Conservation (phyloP, 1,140 invertebrate genomes). For the Pogonomyrmex californicus region DNA sequence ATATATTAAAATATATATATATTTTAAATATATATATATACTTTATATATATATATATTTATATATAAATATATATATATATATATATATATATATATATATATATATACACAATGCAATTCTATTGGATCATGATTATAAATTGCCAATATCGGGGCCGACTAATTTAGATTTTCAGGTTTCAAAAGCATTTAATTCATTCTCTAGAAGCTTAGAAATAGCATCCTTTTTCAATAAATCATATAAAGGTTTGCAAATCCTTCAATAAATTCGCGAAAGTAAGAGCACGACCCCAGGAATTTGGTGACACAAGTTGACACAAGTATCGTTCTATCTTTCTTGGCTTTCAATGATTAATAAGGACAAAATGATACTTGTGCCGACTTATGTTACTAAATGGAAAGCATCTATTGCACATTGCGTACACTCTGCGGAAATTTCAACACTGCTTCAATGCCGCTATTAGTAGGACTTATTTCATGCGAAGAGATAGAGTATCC, state of each 20-base stretch:
- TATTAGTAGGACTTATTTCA: not conserved
- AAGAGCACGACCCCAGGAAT: not conserved
- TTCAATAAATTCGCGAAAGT: not conserved
- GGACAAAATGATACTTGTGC: too few species aligned
- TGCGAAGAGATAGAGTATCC: not conserved
- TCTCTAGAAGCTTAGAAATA: not conserved
- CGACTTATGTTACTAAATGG: too few species aligned
- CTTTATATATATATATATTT: too few species aligned
- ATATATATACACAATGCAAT: too few species aligned
- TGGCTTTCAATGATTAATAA: too few species aligned
- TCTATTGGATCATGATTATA: not conserved
- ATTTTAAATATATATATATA: too few species aligned
- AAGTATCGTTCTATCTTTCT: too few species aligned
- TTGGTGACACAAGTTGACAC: too few species aligned
- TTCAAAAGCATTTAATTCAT: not conserved
- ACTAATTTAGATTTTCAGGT: not conserved
- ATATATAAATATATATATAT: too few species aligned
- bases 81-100: too few species aligned
- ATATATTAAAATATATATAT: too few species aligned
- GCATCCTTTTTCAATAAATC: not conserved
- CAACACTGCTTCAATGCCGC: not conserved
- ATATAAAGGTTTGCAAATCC: slow-evolving; percentile 4
- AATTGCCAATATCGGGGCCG: not conserved
- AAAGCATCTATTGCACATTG: too few species aligned
- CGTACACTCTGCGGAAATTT: not conserved